Percentiles rank a stretch among this genome's conserved stretches.
Conservation (phyloP, 2,113 vertebrate genomes). For the Ascaphus truei region DNA sequence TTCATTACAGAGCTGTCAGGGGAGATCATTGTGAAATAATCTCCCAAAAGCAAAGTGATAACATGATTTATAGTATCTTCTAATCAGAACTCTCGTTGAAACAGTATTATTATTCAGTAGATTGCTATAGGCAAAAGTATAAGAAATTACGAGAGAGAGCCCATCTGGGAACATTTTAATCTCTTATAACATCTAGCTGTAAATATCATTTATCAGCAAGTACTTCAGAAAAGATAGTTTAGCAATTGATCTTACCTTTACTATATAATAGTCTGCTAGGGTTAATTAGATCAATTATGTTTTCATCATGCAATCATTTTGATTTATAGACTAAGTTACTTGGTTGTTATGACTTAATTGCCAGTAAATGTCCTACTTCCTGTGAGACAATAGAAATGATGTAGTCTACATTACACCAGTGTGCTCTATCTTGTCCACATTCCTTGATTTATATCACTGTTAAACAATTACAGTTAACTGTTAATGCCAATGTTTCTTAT, state of each 20-base stretch:
- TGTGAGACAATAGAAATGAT: not conserved
- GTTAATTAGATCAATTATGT: slow-evolving; percentile 16
- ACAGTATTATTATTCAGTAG: slow-evolving; percentile 2
- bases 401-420: no score
- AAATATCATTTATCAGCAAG: slow-evolving; percentile 22
- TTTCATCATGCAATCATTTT: slow-evolving; percentile 1
- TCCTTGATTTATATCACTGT: no score
- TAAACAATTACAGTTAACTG: no score
- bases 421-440: no score
- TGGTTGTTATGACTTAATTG: not conserved
- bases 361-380: not conserved
- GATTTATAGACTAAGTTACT: slow-evolving; percentile 8
- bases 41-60: not conserved
- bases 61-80: not conserved
- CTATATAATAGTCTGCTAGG: not conserved
- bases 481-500: no score
- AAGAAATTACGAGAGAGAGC: not conserved
- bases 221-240: not conserved
- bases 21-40: not conserved
- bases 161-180: slow-evolving; percentile 1
- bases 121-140: not conserved
- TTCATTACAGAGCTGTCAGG: no score
- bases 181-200: not conserved
- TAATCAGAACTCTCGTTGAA: not conserved
- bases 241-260: slow-evolving; percentile 6